Percentiles rank a stretch among this genome's conserved stretches.
These are phyloP conservation scores for Scaptodrosophila latifasciaeformis DNA, from an alignment of 2,888 invertebrate genomes.

Conservation along the genomic window DNA sequence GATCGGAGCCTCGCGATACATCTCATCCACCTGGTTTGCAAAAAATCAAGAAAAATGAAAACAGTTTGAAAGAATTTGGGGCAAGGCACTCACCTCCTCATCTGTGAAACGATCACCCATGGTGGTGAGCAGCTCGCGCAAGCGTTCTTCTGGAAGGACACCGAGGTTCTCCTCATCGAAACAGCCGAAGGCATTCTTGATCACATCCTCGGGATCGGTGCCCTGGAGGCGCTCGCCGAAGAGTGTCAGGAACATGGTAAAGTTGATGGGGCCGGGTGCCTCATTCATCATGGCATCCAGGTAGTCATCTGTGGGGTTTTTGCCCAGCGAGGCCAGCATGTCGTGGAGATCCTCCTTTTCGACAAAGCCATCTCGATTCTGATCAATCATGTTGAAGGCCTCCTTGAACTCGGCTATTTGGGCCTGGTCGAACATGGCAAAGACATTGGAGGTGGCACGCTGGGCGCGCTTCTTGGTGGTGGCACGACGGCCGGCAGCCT, in stretches of 20 bases:
- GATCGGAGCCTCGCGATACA: conserved; percentile 99
- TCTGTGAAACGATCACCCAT: conserved; percentile 99
- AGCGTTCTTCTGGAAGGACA: conserved; percentile 92
- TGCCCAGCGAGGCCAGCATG: conserved; percentile 98
- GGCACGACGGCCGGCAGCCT: conserved; percentile 95
- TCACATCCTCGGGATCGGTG: conserved; percentile 99
- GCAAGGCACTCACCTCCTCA: conserved; percentile 83
- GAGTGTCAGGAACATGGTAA: conserved; percentile 99
- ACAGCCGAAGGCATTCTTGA: conserved; percentile 99
- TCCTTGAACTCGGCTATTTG: conserved; percentile 99
- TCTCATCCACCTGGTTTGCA: conserved; percentile 88
- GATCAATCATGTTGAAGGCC: conserved; percentile 99
- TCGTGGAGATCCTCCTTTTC: conserved; percentile 99
- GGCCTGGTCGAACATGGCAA: conserved; percentile 99
- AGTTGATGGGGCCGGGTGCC: conserved; percentile 98
- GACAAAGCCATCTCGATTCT: conserved; percentile 98
- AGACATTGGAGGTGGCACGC: conserved; percentile 99
- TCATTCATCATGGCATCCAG: conserved; percentile 99
- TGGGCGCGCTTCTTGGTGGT: conserved; percentile 98
- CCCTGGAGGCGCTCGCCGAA: conserved; percentile 99
- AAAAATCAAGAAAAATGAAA: too few relatives aligned
- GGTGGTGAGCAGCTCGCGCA: conserved; percentile 95
- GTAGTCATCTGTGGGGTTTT: conserved; percentile 96
- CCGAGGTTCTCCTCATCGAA: conserved; percentile 98
- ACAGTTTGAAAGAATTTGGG: too few relatives aligned